Evolutionary conservation across 2,113 vertebrate genomes (phyloP).

Genomic region (Sturnus vulgaris): DNA sequence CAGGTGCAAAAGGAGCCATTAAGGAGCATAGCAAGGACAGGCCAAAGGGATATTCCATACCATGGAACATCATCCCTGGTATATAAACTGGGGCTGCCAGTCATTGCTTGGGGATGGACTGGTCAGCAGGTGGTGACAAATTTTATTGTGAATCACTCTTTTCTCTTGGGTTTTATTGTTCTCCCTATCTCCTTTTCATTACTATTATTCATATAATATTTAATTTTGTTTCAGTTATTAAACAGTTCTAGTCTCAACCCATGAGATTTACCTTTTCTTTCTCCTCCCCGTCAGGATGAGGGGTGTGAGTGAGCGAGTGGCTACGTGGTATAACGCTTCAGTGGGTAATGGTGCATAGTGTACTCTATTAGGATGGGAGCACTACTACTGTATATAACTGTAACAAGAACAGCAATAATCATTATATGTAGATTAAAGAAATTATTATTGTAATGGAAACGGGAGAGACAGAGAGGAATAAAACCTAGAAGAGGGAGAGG

Average conservation of each 20-base stretch:
- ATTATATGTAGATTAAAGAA: neutral
- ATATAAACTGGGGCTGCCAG: neutral
- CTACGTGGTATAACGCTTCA: accelerated
- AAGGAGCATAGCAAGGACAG: neutral
- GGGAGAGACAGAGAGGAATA: neutral
- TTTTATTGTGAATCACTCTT: neutral
- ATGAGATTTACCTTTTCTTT: neutral
- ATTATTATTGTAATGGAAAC: neutral
- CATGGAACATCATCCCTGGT: neutral
- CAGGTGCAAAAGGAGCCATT: neutral
- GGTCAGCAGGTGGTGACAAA: neutral
- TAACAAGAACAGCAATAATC: neutral
- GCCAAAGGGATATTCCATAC: neutral
- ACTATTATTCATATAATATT: neutral
- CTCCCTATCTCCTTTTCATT: neutral
- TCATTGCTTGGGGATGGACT: accelerated
- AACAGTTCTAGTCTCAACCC: neutral
- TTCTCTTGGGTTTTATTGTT: neutral
- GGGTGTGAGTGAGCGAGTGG: neutral
- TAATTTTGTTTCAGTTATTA: neutral
- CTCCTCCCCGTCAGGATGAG: neutral
- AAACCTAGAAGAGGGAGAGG: neutral
- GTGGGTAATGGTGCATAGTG: neutral
- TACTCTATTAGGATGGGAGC: neutral
- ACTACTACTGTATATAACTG: neutral